These are phyloP conservation scores for Poecile atricapillus DNA, from an alignment of 2,113 vertebrate genomes.

Conservation along the genomic window DNA sequence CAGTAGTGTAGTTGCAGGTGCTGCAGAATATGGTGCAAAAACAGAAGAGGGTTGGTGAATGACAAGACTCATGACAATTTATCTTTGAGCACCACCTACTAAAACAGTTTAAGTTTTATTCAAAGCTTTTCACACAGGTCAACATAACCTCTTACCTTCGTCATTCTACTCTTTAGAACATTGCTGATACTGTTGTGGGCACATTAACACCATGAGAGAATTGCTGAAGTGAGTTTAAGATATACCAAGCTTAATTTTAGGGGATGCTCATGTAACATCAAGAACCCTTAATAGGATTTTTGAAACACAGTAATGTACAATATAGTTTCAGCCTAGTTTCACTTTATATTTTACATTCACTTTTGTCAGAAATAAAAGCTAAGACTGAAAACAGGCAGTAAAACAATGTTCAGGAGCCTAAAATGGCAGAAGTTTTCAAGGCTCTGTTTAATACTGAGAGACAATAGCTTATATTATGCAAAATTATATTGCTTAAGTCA, in stretches of 20 bases:
- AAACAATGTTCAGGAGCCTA: neutral
- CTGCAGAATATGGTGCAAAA: neutral
- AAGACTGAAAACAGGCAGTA: neutral
- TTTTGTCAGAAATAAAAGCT: conserved; percentile 14
- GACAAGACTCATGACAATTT: neutral
- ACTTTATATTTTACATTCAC: neutral
- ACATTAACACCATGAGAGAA: neutral
- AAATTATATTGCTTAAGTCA: conserved; percentile 57
- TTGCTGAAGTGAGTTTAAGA: neutral
- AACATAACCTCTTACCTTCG: neutral
- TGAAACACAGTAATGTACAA: neutral
- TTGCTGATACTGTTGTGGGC: neutral
- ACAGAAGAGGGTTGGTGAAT: neutral
- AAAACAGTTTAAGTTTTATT: neutral
- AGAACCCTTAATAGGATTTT: neutral
- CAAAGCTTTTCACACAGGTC: neutral
- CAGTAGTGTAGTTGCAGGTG: neutral
- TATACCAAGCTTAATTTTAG: neutral
- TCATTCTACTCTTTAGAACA: neutral
- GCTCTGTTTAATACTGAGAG: conserved; percentile 9
- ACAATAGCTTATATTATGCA: conserved; percentile 42
- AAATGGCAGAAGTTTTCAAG: conserved; percentile 25
- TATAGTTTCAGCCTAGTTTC: neutral
- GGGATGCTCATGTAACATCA: neutral
- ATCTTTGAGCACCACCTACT: neutral